Conservation (phyloP, 2,113 vertebrate species). For the Prunella fulvescens region DNA sequence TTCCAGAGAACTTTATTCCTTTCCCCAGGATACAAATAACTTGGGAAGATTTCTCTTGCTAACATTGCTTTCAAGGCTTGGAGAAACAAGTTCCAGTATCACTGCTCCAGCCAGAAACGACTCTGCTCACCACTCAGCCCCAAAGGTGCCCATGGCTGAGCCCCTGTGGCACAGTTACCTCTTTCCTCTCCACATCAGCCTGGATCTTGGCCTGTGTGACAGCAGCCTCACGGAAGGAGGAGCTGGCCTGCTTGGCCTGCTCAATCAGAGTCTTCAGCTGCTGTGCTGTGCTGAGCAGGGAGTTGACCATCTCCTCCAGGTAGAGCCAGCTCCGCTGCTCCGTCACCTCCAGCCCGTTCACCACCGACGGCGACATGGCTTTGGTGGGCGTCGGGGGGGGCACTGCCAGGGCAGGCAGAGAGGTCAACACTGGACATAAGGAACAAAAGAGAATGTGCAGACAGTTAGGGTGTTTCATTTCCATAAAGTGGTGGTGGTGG, state of each 20-base stretch:
- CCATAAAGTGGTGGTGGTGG: neutral
- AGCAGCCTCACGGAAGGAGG: conserved; percentile 63
- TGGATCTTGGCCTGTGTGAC: conserved; percentile 72
- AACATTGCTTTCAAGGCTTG: neutral
- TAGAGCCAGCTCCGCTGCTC: conserved; percentile 88
- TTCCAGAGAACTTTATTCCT: neutral
- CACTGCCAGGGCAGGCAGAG: conserved; percentile 86
- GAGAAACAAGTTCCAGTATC: neutral
- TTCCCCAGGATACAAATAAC: neutral
- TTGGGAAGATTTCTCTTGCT: neutral
- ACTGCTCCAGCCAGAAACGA: neutral
- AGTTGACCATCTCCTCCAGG: conserved; percentile 92
- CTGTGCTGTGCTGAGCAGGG: conserved; percentile 86
- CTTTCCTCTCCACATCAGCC: conserved; percentile 79
- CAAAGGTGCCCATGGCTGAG: neutral
- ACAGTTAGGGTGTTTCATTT: neutral
- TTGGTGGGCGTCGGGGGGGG: conserved; percentile 83
- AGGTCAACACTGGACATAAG: conserved; percentile 77
- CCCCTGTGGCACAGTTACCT: conserved; percentile 70
- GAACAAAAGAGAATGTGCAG: neutral
- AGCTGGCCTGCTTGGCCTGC: conserved; percentile 86
- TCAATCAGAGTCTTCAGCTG: conserved; percentile 91
- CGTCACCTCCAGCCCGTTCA: conserved; percentile 79
- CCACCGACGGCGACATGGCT: conserved; percentile 52
- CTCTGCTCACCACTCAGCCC: neutral